Conservation (phyloP, 2,797 vertebrate genomes). For the Sebastes hubbsi region DNA sequence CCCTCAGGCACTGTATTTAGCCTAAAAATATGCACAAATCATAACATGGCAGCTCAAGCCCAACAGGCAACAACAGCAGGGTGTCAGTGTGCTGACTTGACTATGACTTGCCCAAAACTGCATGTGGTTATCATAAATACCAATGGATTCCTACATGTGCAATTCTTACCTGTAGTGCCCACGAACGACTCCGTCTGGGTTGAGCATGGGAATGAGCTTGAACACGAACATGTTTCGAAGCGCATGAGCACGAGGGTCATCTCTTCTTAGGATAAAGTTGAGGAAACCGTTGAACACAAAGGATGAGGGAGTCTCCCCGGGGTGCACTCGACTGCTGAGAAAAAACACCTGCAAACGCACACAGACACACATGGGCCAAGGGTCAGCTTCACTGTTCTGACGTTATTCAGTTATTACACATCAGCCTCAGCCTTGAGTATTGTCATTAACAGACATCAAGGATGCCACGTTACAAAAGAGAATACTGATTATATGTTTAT, state of each 20-base stretch:
- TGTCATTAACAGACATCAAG: background rate
- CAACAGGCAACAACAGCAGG: too few relatives aligned
- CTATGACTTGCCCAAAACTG: too few relatives aligned
- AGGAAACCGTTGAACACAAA: slow-evolving; percentile 98
- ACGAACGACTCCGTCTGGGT: slow-evolving; percentile 93
- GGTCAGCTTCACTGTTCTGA: background rate
- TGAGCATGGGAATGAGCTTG: slow-evolving; percentile 98
- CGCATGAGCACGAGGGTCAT: slow-evolving; percentile 92
- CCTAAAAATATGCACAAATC: too few relatives aligned
- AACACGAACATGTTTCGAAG: slow-evolving; percentile 95
- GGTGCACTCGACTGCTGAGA: slow-evolving; percentile 96
- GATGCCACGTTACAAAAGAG: background rate
- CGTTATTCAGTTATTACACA: background rate
- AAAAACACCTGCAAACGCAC: slow-evolving; percentile 89
- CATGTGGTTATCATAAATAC: too few relatives aligned
- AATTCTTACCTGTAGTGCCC: slow-evolving; percentile 92
- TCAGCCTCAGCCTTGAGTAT: background rate
- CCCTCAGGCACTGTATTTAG: too few relatives aligned
- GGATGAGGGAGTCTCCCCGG: slow-evolving; percentile 95
- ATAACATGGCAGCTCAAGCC: too few relatives aligned
- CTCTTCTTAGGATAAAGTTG: slow-evolving; percentile 92
- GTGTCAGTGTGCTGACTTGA: too few relatives aligned
- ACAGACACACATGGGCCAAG: background rate
- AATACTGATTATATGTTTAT: background rate
- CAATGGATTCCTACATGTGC: background rate